Conservation (phyloP, 2,113 vertebrate genomes). For the Notothenia coriiceps region DNA sequence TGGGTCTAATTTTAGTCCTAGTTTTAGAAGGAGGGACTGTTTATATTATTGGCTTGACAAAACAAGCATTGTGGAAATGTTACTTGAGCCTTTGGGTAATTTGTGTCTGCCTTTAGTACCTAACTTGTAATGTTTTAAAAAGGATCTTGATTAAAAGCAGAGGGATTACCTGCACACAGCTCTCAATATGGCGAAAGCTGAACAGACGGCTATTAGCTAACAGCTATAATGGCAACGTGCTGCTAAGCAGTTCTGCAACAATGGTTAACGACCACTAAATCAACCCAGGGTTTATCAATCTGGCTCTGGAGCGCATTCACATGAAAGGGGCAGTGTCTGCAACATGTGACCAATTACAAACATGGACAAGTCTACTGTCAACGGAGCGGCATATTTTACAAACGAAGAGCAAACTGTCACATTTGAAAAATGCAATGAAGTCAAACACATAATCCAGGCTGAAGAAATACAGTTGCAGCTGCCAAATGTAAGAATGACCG, state of each 20-base stretch:
- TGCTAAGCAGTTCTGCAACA: not conserved
- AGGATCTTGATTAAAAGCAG: no score
- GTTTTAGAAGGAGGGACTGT: not conserved
- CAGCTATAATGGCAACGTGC: no score
- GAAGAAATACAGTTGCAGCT: not conserved
- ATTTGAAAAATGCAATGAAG: not conserved
- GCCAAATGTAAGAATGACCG: not conserved
- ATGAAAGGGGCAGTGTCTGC: not conserved
- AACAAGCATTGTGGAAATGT: not conserved
- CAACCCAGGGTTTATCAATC: not conserved
- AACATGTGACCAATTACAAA: not conserved
- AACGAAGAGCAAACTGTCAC: constrained; percentile 4
- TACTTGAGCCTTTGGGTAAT: not conserved
- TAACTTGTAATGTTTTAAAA: no score
- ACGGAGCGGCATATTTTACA: not conserved
- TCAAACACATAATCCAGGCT: not conserved
- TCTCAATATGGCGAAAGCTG: no score
- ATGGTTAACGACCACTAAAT: not conserved
- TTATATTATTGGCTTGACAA: not conserved
- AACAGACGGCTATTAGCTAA: no score
- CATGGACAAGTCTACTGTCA: not conserved
- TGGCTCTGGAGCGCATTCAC: no score
- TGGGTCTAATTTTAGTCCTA: not conserved
- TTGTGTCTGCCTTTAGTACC: no score
- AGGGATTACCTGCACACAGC: no score